Base-by-base conservation (phyloP, 2,797 vertebrate genomes). In the Melanotaenia parkinsoni region DNA sequence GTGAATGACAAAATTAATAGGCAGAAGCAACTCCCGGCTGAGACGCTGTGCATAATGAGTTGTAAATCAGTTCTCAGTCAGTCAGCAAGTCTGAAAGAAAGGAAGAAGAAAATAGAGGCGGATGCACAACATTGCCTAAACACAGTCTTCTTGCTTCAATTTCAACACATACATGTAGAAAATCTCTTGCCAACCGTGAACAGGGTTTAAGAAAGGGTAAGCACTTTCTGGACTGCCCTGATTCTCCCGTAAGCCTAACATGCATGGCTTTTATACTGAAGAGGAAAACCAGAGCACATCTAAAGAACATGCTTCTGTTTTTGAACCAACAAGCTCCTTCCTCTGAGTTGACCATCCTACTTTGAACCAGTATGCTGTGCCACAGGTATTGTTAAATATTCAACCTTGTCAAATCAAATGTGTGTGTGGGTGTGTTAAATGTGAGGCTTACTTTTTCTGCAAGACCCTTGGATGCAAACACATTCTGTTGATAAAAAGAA, bases 1-100 rank as follows among this genome's bases (percentile, higher is more conserved):
- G 89, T 88, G 90, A 91, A 80, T 88, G 88, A 89, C 87, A 91
- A 90, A 92, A 93, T 89, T 81, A 92, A 92, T 82, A 89, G 88
- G 89, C 83, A 88, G 84, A 67, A 66, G 83, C 70, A 89, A 87
- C 70, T 91, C 92, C 87, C 89, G 5, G 73, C 80, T 81, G 91
- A 91, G 89, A 72, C 66, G 13, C 45, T 3, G 67, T 7, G 75
- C 77, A 86, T 91, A 92, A 92, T 89, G 87, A 91, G 79, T 77
- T 86, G 89, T 86, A 91, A 92, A 90, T 90, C 86, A 88, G 86
- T 82, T 86, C 78, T 78, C 77, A 81, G 84, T 89, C 88, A 86
- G 84, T 85, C 81, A 86, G 85, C 74, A 80, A 82, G 77, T 13
- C 53, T 72, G 78, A 64, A 59, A 70, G 47, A 67, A 47, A 69